A percentile compares a stretch with the other conserved stretches of the same genome.
These are phyloP conservation scores for Aselliscus stoliczkanus DNA, from an alignment of 2,797 vertebrate genomes.

Conservation along the genomic window DNA sequence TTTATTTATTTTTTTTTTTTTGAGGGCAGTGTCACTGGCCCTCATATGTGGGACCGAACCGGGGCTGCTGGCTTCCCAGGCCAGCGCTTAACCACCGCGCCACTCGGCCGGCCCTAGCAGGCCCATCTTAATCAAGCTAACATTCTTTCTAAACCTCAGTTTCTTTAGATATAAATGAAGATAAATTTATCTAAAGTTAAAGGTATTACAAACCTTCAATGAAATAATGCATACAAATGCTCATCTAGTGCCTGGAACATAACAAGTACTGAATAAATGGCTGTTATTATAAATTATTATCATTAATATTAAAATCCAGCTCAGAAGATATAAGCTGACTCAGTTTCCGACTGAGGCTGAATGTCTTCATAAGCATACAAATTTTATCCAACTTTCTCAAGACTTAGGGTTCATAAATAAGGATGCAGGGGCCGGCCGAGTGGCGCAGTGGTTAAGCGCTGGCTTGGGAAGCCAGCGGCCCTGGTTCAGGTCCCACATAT, in stretches of 20 bases:
- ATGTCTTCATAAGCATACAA: neutral
- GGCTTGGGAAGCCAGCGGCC: too few species aligned
- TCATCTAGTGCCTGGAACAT: neutral
- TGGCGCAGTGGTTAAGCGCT: too few species aligned
- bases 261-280: neutral
- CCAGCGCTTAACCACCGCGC: too few species aligned
- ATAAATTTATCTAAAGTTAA: neutral
- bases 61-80: too few species aligned
- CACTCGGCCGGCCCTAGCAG: too few species aligned
- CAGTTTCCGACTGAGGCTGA: neutral
- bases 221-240: neutral
- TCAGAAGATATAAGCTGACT: neutral
- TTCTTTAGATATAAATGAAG: neutral
- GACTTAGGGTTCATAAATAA: neutral
- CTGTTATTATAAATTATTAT: neutral
- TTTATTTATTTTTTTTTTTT: too few species aligned
- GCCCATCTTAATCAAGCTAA: neutral
- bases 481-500: too few species aligned
- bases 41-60: too few species aligned
- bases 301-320: conserved; percentile 13
- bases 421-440: too few species aligned
- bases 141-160: neutral
- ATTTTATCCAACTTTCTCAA: neutral
- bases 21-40: too few species aligned
- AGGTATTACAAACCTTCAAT: neutral